A percentile compares a stretch with the other conserved stretches of the same genome.
These are phyloP conservation scores for Hypolimnas misippus DNA, from an alignment of 2,888 invertebrate species.

Conservation along the genomic window DNA sequence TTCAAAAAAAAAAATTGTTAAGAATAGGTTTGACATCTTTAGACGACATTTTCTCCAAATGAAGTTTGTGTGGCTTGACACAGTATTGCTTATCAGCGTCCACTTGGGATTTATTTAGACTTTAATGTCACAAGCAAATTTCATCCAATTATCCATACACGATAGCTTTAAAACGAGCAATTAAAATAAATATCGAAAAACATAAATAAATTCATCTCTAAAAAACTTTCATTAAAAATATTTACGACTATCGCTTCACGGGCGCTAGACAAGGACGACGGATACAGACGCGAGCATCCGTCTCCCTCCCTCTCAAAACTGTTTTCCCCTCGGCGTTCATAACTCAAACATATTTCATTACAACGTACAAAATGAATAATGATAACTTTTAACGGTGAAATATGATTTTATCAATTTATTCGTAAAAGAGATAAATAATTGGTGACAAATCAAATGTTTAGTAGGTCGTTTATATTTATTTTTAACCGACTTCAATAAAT, in stretches of 20 bases:
- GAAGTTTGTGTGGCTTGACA: no score
- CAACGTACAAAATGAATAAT: slow-evolving; percentile 7
- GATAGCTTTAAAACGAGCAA: no score
- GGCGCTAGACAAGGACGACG: slow-evolving; percentile 3
- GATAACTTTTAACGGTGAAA: not conserved
- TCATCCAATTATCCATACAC: no score
- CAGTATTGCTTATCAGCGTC: no score
- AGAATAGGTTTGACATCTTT: no score
- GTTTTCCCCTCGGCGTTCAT: slow-evolving; percentile 10
- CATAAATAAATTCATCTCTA: not conserved
- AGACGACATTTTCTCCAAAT: no score
- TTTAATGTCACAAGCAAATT: no score
- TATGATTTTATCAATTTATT: not conserved
- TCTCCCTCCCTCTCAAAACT: not conserved
- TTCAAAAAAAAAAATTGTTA: no score
- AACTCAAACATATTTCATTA: slow-evolving; percentile 5
- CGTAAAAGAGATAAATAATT: not conserved
- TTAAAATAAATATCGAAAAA: slow-evolving; percentile 1
- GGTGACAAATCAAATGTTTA: not conserved
- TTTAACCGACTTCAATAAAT: no score
- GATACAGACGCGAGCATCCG: not conserved
- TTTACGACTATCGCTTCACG: not conserved
- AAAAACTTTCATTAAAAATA: slow-evolving; percentile 4
- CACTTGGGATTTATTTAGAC: no score
- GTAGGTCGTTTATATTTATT: no score